Conservation (phyloP, 2,888 invertebrate species). For the Halictus quadricinctus region DNA sequence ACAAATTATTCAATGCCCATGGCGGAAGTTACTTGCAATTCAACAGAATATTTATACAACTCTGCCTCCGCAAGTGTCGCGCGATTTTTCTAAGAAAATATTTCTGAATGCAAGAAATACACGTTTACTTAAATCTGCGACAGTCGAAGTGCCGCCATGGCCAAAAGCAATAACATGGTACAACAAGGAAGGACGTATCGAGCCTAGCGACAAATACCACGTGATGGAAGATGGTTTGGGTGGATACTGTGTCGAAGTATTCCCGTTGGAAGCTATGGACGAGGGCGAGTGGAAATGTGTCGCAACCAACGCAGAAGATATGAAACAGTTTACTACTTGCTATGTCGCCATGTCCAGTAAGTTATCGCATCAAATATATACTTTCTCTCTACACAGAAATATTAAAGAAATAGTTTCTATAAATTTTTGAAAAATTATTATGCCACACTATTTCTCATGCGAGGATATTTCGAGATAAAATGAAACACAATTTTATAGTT, state of each 20-base stretch:
- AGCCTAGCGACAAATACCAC: slow-evolving; percentile 88
- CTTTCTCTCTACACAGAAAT: not conserved
- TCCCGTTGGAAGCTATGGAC: slow-evolving; percentile 90
- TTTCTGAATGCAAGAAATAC: not conserved
- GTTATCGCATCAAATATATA: slow-evolving; percentile 66
- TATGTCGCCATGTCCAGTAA: slow-evolving; percentile 91
- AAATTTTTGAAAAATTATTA: not conserved
- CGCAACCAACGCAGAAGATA: slow-evolving; percentile 89
- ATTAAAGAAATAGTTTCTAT: not conserved
- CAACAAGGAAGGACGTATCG: slow-evolving; percentile 91
- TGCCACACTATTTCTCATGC: not conserved
- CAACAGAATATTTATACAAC: not conserved
- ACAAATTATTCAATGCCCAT: not conserved
- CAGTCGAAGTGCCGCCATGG: slow-evolving; percentile 93
- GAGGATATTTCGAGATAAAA: not conserved
- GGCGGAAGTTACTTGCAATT: too few species aligned
- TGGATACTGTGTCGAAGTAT: slow-evolving; percentile 90
- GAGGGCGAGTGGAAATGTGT: slow-evolving; percentile 96
- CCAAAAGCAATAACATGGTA: slow-evolving; percentile 92
- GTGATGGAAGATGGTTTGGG: slow-evolving; percentile 92
- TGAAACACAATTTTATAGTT: not conserved
- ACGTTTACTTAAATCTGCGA: slow-evolving; percentile 5
- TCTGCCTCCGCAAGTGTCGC: not conserved
- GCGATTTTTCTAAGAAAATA: not conserved
- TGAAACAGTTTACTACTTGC: slow-evolving; percentile 90